Evolutionary conservation across 2,113 vertebrate species (phyloP).

Genomic region (Gymnocephalus cernua): DNA sequence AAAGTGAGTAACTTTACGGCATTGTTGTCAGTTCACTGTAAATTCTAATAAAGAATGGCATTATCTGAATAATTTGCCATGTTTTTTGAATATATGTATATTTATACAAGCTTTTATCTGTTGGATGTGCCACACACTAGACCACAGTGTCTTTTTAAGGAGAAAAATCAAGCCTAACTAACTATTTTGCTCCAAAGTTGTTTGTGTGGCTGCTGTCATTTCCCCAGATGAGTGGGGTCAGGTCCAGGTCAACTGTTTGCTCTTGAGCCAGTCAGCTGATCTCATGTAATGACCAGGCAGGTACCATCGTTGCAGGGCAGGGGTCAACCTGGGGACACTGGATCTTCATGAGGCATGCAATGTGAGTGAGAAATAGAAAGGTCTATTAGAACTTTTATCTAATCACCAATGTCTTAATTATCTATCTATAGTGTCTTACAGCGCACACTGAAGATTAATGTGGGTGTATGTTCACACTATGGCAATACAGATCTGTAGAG

Average conservation of each 20-base stretch:
- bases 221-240: not conserved
- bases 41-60: constrained; percentile 58
- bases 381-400: not conserved
- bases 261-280: constrained; percentile 9
- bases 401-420: not conserved
- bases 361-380: not conserved
- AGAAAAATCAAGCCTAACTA: too few species aligned
- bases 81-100: not conserved
- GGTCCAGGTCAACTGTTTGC: constrained; percentile 12
- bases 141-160: not conserved
- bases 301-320: not conserved
- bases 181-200: too few species aligned
- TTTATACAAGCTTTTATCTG: not conserved
- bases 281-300: constrained; percentile 12
- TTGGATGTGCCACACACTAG: not conserved
- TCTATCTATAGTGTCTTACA: not conserved
- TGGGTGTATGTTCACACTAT: not conserved
- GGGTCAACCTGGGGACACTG: constrained; percentile 20
- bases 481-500: not conserved
- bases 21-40: constrained; percentile 41
- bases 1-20: constrained; percentile 11
- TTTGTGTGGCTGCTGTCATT: not conserved
- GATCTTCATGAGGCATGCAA: not conserved
- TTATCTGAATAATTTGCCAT: not conserved
- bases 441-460: not conserved